Evolutionary conservation across 2,888 invertebrate genomes (phyloP).

Genomic region (Platycheirus rosarum): DNA sequence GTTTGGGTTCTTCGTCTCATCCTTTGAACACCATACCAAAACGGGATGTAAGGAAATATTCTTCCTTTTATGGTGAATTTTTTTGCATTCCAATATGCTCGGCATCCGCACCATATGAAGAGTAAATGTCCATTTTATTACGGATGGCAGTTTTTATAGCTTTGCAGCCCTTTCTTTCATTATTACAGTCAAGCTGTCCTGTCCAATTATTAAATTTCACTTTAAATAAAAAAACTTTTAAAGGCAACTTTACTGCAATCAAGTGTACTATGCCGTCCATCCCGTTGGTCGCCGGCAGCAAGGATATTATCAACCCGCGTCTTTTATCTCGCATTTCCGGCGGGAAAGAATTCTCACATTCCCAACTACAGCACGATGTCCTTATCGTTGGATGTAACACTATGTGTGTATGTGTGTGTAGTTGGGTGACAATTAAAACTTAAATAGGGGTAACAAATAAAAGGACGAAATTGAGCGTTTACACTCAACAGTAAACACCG

Average conservation of each 20-base stretch:
- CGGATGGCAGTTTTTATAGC: slow-evolving; percentile 37
- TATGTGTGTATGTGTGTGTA: slow-evolving; percentile 8
- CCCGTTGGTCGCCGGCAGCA: slow-evolving; percentile 39
- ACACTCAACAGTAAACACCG: slow-evolving; percentile 53
- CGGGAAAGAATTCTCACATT: slow-evolving; percentile 9
- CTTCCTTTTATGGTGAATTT: slow-evolving; percentile 22
- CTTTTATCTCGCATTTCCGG: slow-evolving; percentile 43
- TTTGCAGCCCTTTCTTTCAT: slow-evolving; percentile 19
- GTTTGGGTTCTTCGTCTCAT: too few species aligned
- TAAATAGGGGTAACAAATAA: slow-evolving; percentile 67
- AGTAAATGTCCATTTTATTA: slow-evolving; percentile 20
- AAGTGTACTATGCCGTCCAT: slow-evolving; percentile 19
- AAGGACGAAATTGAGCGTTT: slow-evolving; percentile 59
- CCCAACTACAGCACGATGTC: slow-evolving; percentile 18
- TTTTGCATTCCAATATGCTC: not conserved
- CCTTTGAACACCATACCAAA: slow-evolving; percentile 10
- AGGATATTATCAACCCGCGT: slow-evolving; percentile 40
- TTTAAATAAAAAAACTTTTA: slow-evolving; percentile 32
- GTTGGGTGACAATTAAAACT: slow-evolving; percentile 62
- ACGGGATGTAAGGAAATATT: slow-evolving; percentile 39
- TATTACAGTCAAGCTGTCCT: slow-evolving; percentile 40
- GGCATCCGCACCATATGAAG: not conserved
- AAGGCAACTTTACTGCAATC: slow-evolving; percentile 59
- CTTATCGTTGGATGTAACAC: slow-evolving; percentile 5
- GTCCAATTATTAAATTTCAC: slow-evolving; percentile 61